Percentiles rank a stretch among this genome's conserved stretches.
Conservation (phyloP, 1,140 invertebrate genomes). For the Diabrotica undecimpunctata region DNA sequence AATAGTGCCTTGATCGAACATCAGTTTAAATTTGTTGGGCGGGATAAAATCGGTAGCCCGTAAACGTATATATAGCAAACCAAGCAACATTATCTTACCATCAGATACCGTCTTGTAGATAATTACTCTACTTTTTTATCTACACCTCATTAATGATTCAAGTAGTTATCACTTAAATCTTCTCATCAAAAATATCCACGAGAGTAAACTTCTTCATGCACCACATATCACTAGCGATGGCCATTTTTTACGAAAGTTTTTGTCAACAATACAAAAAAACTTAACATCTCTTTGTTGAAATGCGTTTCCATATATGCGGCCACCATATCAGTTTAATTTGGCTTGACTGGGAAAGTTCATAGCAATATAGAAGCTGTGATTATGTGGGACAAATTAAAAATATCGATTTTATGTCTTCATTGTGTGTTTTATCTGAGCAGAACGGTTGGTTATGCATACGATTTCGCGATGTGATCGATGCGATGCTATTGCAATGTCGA, state of each 20-base stretch:
- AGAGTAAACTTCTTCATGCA: constrained; percentile 8
- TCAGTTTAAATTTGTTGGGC: too few species aligned
- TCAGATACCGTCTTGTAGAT: background rate
- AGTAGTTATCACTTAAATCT: background rate
- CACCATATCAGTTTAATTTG: constrained; percentile 14
- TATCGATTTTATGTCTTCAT: too few species aligned
- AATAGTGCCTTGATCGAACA: too few species aligned
- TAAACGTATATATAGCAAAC: too few species aligned
- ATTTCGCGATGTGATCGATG: too few species aligned
- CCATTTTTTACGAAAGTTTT: constrained; percentile 2
- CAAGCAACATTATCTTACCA: too few species aligned
- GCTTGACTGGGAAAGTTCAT: constrained; percentile 7
- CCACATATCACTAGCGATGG: background rate
- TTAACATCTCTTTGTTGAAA: background rate
- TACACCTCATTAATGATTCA: background rate
- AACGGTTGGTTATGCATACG: too few species aligned
- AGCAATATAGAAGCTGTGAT: background rate
- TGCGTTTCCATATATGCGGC: background rate
- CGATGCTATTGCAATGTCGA: too few species aligned
- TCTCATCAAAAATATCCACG: constrained; percentile 6
- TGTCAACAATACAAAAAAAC: constrained; percentile 8
- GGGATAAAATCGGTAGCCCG: too few species aligned
- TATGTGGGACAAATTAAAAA: background rate
- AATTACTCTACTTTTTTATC: background rate
- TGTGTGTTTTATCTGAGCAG: too few species aligned